Base-by-base conservation (phyloP, 2,888 invertebrate genomes). In the Chymomyza fuscimana region DNA sequence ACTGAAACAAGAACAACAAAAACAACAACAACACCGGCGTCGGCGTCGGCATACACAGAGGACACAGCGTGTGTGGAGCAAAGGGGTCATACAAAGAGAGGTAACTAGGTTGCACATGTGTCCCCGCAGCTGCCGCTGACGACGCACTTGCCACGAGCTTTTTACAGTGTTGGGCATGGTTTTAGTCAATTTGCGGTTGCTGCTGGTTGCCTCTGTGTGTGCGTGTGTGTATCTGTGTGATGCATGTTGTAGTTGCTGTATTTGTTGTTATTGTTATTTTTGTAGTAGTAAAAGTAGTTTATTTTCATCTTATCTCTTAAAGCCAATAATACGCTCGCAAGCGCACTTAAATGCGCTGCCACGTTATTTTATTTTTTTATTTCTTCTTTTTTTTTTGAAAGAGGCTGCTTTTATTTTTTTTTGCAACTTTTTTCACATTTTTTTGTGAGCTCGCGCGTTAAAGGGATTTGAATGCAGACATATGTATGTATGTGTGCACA, bases 261-360 rank as follows among this genome's bases (percentile, higher is more conserved):
- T 50, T 15, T 61, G 36, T 51, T 5, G 22, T 15, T 58, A 0
- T 19, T 5, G 22, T 15, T 58, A 7, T 19, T 54, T 54, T n/a
- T 70, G 58, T 62, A 54, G 74, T 25, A 66, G 73, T 73, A 87
- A 82, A 87, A 85, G 88, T 88, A 87, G 88, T 88, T 87, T 86
- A 87, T 88, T 87, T 75, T 74, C 83, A 87, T 87, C 85, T 86
- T 88, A 88, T 86, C 86, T 87, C 86, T 87, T 87, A 79, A 88
- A 86, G 86, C 87, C 87, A 88, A 87, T 86, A 87, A 88, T 87
- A 75, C 86, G 79, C 81, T 86, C 71, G 69, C 84, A 87, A 87
- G 83, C 83, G 73, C 83, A 81, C 84, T 87, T 87, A 87, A 83
- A 87, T 84, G 86, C 79, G 76, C 71, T 74, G 86, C 82, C 75